These are phyloP conservation scores for Syndactyla subalaris DNA, from an alignment of 2,797 vertebrate genomes.

Conservation along the genomic window DNA sequence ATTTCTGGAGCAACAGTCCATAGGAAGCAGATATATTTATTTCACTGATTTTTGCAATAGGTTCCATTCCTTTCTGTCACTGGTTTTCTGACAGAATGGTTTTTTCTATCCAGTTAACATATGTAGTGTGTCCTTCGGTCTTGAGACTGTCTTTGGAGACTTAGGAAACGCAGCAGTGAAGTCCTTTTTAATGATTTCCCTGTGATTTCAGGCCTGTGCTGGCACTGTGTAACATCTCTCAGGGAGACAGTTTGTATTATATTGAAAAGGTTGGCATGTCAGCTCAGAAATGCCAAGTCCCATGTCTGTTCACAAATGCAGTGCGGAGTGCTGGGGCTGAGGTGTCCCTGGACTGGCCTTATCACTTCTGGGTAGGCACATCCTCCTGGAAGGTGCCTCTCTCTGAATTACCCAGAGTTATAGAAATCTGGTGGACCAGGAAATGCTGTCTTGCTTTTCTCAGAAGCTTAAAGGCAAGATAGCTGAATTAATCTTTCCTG, in stretches of 20 bases:
- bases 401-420: background rate
- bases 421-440: background rate
- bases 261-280: background rate
- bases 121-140: background rate
- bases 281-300: background rate
- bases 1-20: background rate
- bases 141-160: background rate
- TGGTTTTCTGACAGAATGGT: background rate
- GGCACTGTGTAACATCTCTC: background rate
- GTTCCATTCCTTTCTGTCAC: background rate
- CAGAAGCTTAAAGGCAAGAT: background rate
- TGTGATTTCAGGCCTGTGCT: background rate
- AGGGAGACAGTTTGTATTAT: background rate
- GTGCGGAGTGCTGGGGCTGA: background rate
- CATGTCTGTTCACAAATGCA: background rate
- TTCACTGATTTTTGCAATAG: background rate
- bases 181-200: background rate
- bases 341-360: background rate
- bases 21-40: background rate
- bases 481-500: background rate
- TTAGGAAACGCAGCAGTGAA: background rate
- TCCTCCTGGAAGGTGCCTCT: background rate
- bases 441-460: background rate
- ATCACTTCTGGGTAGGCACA: background rate
- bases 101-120: background rate